These are phyloP conservation scores for Crocallis elinguaria DNA, from an alignment of 2,888 invertebrate species.

Conservation along the genomic window DNA sequence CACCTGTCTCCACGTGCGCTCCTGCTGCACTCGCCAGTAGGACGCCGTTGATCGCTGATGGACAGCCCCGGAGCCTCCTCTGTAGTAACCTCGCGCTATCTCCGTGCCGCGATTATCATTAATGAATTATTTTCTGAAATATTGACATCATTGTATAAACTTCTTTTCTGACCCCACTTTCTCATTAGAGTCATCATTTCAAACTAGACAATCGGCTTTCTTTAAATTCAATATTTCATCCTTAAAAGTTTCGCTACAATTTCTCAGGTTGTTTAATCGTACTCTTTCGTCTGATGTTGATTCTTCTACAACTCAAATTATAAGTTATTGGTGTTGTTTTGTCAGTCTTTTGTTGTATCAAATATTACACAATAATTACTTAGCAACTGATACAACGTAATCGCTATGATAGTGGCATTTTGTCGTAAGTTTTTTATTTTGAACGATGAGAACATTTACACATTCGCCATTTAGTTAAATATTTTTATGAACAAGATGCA, in stretches of 20 bases:
- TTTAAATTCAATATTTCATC: not conserved
- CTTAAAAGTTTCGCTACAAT: not conserved
- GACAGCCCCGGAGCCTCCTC: constrained; percentile 3
- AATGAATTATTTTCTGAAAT: constrained; percentile 12
- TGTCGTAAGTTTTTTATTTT: constrained; percentile 28
- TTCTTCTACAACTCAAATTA: not conserved
- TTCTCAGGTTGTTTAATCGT: not conserved
- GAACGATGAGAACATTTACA: constrained; percentile 18
- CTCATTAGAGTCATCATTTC: not conserved
- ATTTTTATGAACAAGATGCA: constrained; percentile 19
- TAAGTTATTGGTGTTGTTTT: constrained; percentile 16
- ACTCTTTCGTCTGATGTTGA: not conserved
- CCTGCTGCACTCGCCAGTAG: constrained; percentile 54
- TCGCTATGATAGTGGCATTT: constrained; percentile 28
- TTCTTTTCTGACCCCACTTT: constrained; percentile 13
- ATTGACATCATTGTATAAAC: constrained; percentile 31
- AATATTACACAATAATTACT: constrained; percentile 32
- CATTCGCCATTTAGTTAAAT: constrained; percentile 7
- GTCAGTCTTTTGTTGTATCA: constrained; percentile 19
- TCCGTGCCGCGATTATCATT: constrained; percentile 8
- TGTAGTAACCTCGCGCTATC: constrained; percentile 22
- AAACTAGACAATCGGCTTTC: constrained; percentile 28
- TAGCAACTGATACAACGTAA: constrained; percentile 32
- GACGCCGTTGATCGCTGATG: constrained; percentile 42
- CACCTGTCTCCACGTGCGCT: constrained; percentile 77